Evolutionary conservation across 1,140 invertebrate species (phyloP).

Genomic region (Tetragonula clypearis): DNA sequence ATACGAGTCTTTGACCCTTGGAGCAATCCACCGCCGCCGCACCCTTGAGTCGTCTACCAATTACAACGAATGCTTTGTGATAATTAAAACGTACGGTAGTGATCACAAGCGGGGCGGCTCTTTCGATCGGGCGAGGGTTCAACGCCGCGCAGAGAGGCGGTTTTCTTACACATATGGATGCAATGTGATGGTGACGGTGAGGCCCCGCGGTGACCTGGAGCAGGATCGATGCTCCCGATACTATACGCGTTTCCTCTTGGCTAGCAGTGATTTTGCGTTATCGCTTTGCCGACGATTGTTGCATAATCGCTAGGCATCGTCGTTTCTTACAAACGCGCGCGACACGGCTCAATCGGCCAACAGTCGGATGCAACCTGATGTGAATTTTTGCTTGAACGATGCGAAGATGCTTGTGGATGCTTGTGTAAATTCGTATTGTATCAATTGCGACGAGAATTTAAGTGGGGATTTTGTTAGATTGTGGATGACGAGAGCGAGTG

Average conservation of each 20-base stretch:
- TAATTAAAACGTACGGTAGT: constrained; percentile 39
- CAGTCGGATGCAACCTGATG: no score
- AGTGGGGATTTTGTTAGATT: no score
- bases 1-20: constrained; percentile 11
- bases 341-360: constrained; percentile 14
- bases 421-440: no score
- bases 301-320: constrained; percentile 23
- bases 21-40: background rate
- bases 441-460: no score
- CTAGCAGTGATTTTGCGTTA: constrained; percentile 33
- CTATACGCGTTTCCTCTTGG: constrained; percentile 47
- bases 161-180: constrained; percentile 45
- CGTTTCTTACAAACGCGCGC: constrained; percentile 37
- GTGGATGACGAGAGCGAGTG: no score
- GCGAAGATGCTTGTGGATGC: no score
- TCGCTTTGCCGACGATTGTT: constrained; percentile 34
- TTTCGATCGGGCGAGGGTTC: background rate
- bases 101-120: constrained; percentile 35
- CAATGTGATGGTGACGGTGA: constrained; percentile 59
- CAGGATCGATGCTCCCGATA: constrained; percentile 80
- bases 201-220: constrained; percentile 73
- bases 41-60: constrained; percentile 1
- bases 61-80: constrained; percentile 32
- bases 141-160: background rate
- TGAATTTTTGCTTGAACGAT: no score